Evolutionary conservation across 2,888 invertebrate genomes (phyloP).

Genomic region (Philereme vetulata): DNA sequence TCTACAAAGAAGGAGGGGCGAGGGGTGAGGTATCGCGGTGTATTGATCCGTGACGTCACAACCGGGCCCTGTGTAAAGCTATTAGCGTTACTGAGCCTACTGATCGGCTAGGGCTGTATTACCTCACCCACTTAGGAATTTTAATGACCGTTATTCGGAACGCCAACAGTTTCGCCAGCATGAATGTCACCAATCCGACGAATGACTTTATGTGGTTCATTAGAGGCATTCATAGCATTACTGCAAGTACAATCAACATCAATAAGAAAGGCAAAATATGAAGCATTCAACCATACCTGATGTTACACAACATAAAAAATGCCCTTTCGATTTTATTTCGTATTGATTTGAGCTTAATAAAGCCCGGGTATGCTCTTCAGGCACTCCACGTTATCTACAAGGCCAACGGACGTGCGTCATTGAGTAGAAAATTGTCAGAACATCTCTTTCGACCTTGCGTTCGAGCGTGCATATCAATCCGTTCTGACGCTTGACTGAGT

Average conservation of each 20-base stretch:
- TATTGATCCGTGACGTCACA: constrained; percentile 63
- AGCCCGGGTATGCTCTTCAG: not conserved
- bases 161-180: constrained; percentile 20
- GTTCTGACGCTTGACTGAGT: constrained; percentile 26
- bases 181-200: constrained; percentile 24
- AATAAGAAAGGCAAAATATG: not conserved
- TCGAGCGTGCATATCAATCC: constrained; percentile 26
- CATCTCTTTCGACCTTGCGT: constrained; percentile 32
- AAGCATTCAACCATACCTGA: not conserved
- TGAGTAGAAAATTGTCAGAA: constrained; percentile 24
- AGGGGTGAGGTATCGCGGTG: constrained; percentile 42
- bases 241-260: not conserved
- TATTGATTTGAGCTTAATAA: not conserved
- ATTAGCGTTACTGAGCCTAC: constrained; percentile 28
- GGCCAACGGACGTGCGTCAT: constrained; percentile 12
- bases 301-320: too few species aligned
- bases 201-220: constrained; percentile 20
- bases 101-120: constrained; percentile 28
- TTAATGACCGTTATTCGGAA: constrained; percentile 31
- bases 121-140: constrained; percentile 30
- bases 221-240: constrained; percentile 11
- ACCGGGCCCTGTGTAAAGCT: constrained; percentile 37
- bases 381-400: constrained; percentile 16
- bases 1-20: constrained; percentile 33
- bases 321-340: not conserved